Conservation (phyloP, 1,140 invertebrate genomes). For the Hyles vespertilio region DNA sequence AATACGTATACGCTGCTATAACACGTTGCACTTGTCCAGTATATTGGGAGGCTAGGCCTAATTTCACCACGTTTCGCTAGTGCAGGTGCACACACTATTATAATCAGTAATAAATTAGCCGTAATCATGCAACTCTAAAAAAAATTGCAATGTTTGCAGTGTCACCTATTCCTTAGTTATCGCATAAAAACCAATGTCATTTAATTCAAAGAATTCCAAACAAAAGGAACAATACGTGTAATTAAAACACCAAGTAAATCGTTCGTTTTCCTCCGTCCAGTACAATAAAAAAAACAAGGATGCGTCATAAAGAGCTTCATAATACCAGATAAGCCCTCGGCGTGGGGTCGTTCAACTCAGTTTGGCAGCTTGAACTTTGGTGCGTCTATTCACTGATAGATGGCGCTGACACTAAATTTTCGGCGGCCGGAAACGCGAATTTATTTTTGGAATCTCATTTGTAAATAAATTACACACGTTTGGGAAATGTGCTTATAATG, state of each 20-base stretch:
- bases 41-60: too few relatives aligned
- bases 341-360: conserved; percentile 34
- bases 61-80: too few relatives aligned
- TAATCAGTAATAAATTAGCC: too few relatives aligned
- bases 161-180: neutral
- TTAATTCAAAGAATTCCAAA: too few relatives aligned
- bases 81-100: too few relatives aligned
- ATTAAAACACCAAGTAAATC: conserved; percentile 7
- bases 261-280: conserved; percentile 4
- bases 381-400: conserved; percentile 43
- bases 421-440: neutral
- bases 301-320: conserved; percentile 35
- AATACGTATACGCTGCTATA: too few relatives aligned
- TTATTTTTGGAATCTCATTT: too few relatives aligned
- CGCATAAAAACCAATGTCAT: too few relatives aligned
- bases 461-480: too few relatives aligned
- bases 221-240: conserved; percentile 1
- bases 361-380: conserved; percentile 45
- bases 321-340: conserved; percentile 34
- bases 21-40: too few relatives aligned
- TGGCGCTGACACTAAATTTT: conserved; percentile 28
- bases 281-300: conserved; percentile 29
- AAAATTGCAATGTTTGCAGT: neutral
- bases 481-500: too few relatives aligned
- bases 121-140: neutral